Evolutionary conservation across 1,140 invertebrate species (phyloP), one percentile per base, ranked within the genome.

Genomic region (Nebria ingens): DNA sequence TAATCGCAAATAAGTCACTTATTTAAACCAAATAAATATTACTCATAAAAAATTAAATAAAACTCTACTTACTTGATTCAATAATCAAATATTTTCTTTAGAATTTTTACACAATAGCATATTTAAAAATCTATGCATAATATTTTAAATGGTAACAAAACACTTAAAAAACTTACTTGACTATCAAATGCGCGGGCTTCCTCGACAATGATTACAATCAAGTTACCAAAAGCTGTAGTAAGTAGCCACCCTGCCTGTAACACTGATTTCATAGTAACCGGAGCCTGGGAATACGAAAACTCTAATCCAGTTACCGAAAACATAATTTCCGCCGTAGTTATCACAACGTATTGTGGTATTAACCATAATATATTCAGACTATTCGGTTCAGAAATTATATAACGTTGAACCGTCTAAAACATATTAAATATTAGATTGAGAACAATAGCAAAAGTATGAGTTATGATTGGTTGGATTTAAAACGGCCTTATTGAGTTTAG

Each of bases 251-350:
- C 79, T 2, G 94, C 91, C 67, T 91, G 86, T 20, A 98, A 68
- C 0, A 98, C 80, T 0, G 93, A 90, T 66, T 94, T 97, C 92
- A 97, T 95, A 57, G 82, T 87, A n/a, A 73, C 68, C 0, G 93
- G 93, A 0, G 93, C 87, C 78, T 96, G 82, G 4, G 84, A 85
- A 68, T 95, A 97, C 0, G 91, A 89, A 72, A 97, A 97, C 62
- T 93, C 87, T 9, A 95, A 75, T 9, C 93, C 93, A 0, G 91
- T 96, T 13, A 97, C 81, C 0, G 88, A 91, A 68, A 95, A 95
- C 75, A 97, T 82, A 20, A 97, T 76, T 72, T 87, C 78, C 0
- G 80, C 92, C 58, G 85, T 75, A 0, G 92, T 94, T 57, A 96
- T 85, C 0, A 93, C 71, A 19, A 93, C 69, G 66, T 93, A 93